Evolutionary conservation across 2,113 vertebrate species (phyloP).

Genomic region (Sinocyclocheilus maitianheensis): DNA sequence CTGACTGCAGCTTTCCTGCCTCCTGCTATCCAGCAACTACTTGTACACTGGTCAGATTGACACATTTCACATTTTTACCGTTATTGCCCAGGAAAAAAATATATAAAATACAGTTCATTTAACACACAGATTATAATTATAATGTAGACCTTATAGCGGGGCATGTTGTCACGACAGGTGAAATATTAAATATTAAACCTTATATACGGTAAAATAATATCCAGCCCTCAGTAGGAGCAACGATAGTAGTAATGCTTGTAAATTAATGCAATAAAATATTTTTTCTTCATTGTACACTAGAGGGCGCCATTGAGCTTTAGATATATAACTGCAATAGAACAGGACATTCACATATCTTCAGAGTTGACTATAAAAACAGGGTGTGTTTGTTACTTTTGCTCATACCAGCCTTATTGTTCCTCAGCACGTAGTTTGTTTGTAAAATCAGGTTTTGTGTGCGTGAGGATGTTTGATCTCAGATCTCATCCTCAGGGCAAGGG

Average conservation of each 20-base stretch:
- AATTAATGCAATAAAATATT: neutral
- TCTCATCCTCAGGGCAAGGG: slow-evolving; percentile 33
- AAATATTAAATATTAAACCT: neutral
- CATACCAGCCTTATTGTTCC: neutral
- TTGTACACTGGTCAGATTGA: neutral
- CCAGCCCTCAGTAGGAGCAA: neutral
- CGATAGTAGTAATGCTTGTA: neutral
- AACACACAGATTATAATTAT: neutral
- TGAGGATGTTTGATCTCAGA: slow-evolving; percentile 30
- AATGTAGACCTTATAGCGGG: neutral
- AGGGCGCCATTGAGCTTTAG: slow-evolving; percentile 27
- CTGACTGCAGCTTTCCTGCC: neutral
- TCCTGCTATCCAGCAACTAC: neutral
- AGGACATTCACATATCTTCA: neutral
- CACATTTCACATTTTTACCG: neutral
- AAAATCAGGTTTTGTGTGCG: neutral
- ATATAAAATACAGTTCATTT: neutral
- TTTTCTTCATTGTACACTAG: slow-evolving; percentile 14
- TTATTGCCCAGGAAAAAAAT: neutral
- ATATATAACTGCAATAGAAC: neutral
- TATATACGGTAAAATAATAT: neutral
- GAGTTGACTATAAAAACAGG: neutral
- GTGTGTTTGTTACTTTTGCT: neutral
- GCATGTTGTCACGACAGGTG: neutral
- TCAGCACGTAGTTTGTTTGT: neutral